Evolutionary conservation across 2,888 invertebrate species (phyloP), one percentile per base, ranked within the genome.

Genomic region (Stenchaetothrips biformis): DNA sequence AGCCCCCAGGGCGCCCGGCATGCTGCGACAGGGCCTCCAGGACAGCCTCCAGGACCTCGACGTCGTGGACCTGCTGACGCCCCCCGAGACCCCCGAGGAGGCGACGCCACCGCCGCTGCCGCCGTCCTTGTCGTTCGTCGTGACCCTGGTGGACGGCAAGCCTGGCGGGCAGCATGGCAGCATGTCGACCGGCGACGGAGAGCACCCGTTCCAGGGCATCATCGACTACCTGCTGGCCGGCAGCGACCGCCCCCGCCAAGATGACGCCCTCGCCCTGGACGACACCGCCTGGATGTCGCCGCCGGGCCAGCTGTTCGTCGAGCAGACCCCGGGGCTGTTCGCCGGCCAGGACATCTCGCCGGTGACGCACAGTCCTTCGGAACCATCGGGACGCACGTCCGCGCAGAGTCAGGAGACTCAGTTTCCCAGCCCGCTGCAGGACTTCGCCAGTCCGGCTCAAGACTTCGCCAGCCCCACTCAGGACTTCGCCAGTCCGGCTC

Each of bases 171-270:
- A 37, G 37, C 37, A 37, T 37, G 37, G 37, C 37, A 37, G 37
- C 37, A 37, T 37, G 37, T 37, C 37, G 37, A 4, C 37, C 37
- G 37, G 37, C 37, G 37, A 37, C 37, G 37, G 37, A 37, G 37
- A 1, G 1, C 37, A 37, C 37, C 37, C 37, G 37, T 37, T 21
- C 67, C 67, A 74, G 67, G 67, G 67, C 67, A 74, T 74, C 67
- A 74, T 74, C 67, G 67, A 74, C 67, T 74, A 74, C 67, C 67
- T 74, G 67, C 67, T 74, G 21, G 67, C 67, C 25, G 67, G 25
- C 67, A 25, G 67, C 67, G 25, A 25, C 21, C 21, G 8, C 9
- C 21, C 0, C 8, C 9, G 21, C 9, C 25, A 74, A 25, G 67
- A 25, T 21, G 67, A 9, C 67, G 67, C 9, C 67, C 21, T 21